A percentile compares a stretch with the other conserved stretches of the same genome.
Conservation (phyloP, 2,113 vertebrate genomes). For the Arvicanthis niloticus region DNA sequence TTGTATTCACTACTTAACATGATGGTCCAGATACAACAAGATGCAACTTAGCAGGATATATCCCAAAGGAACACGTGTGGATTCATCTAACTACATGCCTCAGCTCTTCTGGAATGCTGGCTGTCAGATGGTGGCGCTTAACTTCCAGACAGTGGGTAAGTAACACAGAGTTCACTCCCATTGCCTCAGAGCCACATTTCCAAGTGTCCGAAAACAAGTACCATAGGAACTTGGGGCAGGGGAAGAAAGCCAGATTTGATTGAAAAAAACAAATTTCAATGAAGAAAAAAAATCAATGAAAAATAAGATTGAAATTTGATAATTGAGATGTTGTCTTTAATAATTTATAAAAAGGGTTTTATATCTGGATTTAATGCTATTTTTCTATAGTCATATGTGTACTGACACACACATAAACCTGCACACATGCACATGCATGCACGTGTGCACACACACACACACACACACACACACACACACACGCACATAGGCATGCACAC, state of each 20-base stretch:
- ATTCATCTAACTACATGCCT: slow-evolving; percentile 99
- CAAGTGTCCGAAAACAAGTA: background rate
- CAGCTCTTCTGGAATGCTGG: slow-evolving; percentile 99
- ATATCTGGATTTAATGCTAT: background rate
- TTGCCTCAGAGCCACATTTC: background rate
- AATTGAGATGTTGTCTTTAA: background rate
- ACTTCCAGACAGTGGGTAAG: slow-evolving; percentile 98
- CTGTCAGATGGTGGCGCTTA: slow-evolving; percentile 98
- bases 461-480: background rate
- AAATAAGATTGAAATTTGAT: background rate
- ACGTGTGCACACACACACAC: background rate
- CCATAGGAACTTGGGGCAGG: background rate
- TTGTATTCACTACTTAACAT: slow-evolving; percentile 87
- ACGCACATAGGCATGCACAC: background rate
- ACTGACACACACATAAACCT: background rate
- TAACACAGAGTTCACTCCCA: background rate
- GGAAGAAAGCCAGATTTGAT: background rate
- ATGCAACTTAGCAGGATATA: slow-evolving; percentile 98
- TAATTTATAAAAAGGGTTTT: background rate
- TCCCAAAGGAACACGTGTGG: slow-evolving; percentile 97
- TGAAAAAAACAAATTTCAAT: slow-evolving; percentile 13
- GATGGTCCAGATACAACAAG: slow-evolving; percentile 95
- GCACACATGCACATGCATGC: background rate
- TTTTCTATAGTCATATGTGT: background rate
- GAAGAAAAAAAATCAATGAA: background rate